Evolutionary conservation across 2,113 vertebrate species (phyloP), one percentile per base, ranked within the genome.

Genomic region (Machaerirhynchus nigripectus): DNA sequence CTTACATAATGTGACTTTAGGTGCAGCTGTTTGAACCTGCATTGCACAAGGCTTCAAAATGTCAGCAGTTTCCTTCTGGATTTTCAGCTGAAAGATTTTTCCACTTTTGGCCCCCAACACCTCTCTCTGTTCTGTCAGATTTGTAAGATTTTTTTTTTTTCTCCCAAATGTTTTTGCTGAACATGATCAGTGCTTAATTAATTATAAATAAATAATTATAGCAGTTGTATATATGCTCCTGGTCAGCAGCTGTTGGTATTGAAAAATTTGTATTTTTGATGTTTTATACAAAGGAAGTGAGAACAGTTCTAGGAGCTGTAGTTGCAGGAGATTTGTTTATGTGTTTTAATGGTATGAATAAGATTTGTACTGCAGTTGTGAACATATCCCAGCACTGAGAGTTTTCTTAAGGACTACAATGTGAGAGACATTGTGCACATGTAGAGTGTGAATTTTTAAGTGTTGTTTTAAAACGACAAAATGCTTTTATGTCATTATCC

Each of bases 231-330:
- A 21, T 33, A 14, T 84, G 61, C 35, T 90, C 20, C 80, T 95
- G 89, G 65, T 91, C 88, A 95, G 91, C 83, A 94, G 86, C 85
- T 94, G 70, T 77, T 90, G n/a, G 24, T 86, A 30, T 47, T 84
- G 81, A 89, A 84, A 92, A 91, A 80, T 44, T 44, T 44, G 42
- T 44, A 44, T 44, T 44, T 96, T 95, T 84, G 65, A 79, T 88
- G 57, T 92, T 95, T 67, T 67, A 52, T 75, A 94, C 59, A 83
- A 31, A 50, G 61, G 77, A 94, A 73, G 52, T n/a, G 33, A 80
- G 37, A 93, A 74, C 37, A 89, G 40, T 75, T 94, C 35, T 95
- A 60, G 70, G 50, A 85, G 22, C 53, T 87, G 13, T 73, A 80
- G 67, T 33, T 84, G 44, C 60, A 65, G 82, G 44, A 90, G 24